Base-by-base conservation (phyloP, 2,113 vertebrate genomes). In the Cariama cristata region DNA sequence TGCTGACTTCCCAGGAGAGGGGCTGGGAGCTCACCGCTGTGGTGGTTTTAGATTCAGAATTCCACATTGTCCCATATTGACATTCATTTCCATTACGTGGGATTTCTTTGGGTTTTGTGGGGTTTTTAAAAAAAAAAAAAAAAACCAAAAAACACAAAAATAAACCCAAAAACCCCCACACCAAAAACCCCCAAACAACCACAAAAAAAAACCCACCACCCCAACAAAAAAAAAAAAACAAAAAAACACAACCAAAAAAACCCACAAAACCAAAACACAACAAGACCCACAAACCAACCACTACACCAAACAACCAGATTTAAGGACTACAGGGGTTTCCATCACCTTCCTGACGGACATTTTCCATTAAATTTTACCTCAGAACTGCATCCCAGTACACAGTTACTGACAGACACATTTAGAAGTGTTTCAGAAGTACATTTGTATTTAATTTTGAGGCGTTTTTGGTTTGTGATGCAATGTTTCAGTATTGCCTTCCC, bases 61-160 rank as follows among this genome's bases (percentile, higher is more conserved):
- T 79, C 27, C 40, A 47, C 8, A 12, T 28, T 49, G 28, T 28
- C 9, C 73, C 33, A 40, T 33, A 45, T 2, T 38, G 42, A 12
- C 4, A n/a, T 75, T 52, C 0, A 47, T 67, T 59, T 72, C n/a
- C 26, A 40, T 67, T 72, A 52, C 15, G 18, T 26, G 19, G 26
- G 5, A 11, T 38, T 35, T 53, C 6, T 55, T 69, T 44, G 4
- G 30, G 12, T 4, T 14, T 81, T 64, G n/a, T 38, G 38, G 7
- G 38, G 38, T 38, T 38, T 49, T 58, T 55, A 49, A 79, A 62
- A 62, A 3, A 12, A n/a, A 42, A 5, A 4, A 32, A 47, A n/a
- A 27, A 28, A 6, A 0, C 1, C 3, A 11, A 33, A 47, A 8
- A 1, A n/a, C n/a, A n/a, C n/a, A n/a, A n/a, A n/a, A 32, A 47